Evolutionary conservation across 2,797 vertebrate genomes (phyloP).

Genomic region (Chaetophractus vellerosus): DNA sequence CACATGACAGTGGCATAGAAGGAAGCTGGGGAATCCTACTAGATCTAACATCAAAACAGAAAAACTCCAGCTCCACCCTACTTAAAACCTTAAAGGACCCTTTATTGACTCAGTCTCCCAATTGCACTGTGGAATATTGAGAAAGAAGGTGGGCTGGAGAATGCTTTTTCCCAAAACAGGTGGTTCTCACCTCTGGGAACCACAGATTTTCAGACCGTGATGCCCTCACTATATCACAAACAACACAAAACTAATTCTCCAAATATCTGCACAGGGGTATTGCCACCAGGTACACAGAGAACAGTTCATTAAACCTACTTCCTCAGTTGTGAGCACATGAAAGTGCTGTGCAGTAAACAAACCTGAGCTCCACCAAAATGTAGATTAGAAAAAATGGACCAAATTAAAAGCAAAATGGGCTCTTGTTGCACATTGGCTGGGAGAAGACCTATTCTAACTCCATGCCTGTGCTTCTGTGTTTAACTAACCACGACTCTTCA

Average conservation of each 20-base stretch:
- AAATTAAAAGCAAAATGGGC: constrained; percentile 43
- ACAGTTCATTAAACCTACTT: neutral
- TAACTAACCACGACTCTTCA: neutral
- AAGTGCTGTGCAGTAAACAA: neutral
- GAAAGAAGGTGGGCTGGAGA: neutral
- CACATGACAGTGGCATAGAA: neutral
- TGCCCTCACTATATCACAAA: neutral
- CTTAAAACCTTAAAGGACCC: neutral
- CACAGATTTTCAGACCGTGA: neutral
- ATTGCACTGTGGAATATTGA: neutral
- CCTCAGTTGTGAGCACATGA: neutral
- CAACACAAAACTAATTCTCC: neutral
- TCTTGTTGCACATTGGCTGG: neutral
- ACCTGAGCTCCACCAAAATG: neutral
- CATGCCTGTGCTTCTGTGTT: neutral
- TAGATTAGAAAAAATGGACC: constrained; percentile 5
- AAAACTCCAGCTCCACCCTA: neutral
- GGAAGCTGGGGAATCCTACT: neutral
- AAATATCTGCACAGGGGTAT: neutral
- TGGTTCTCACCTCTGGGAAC: neutral
- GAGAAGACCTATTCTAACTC: neutral
- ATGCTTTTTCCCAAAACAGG: neutral
- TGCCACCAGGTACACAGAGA: neutral
- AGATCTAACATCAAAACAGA: neutral
- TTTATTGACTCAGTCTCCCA: neutral